phyloP scores from a whole-genome alignment of 2,888 invertebrate genomes.

The Fragum fragum region DNA sequence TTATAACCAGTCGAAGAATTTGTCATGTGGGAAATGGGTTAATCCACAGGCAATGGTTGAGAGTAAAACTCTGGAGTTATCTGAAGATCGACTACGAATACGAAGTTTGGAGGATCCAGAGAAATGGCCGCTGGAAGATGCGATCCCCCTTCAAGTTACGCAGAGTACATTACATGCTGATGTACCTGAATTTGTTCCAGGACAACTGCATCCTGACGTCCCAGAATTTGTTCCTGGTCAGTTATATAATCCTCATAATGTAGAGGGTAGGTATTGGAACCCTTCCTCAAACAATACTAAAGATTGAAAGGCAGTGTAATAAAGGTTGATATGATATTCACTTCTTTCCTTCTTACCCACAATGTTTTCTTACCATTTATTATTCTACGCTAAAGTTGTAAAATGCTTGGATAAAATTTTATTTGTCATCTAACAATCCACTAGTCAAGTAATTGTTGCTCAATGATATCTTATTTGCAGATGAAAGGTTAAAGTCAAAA shows the following conservation, averaged over 20 bases:
- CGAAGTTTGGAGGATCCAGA: slow-evolving; percentile 93
- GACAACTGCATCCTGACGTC: slow-evolving; percentile 89
- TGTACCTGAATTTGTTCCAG: slow-evolving; percentile 95
- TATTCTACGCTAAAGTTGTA: too few species aligned
- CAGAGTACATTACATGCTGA: slow-evolving; percentile 91
- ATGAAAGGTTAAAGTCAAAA: too few species aligned
- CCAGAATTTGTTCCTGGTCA: slow-evolving; percentile 93
- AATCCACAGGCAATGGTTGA: slow-evolving; percentile 91
- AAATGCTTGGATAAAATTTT: too few species aligned
- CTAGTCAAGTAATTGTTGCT: too few species aligned
- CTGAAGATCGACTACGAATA: slow-evolving; percentile 91
- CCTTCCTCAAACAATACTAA: neutral
- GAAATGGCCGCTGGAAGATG: slow-evolving; percentile 92
- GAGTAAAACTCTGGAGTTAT: slow-evolving; percentile 94
- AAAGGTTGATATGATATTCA: neutral
- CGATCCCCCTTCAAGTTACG: slow-evolving; percentile 58
- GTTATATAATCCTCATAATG: slow-evolving; percentile 58
- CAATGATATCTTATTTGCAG: too few species aligned
- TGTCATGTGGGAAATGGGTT: too few species aligned
- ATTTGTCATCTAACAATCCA: too few species aligned
- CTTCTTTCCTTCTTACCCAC: neutral
- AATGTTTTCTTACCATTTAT: neutral
- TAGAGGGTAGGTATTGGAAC: slow-evolving; percentile 13
- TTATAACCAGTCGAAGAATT: too few species aligned
- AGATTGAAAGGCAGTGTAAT: neutral